phyloP scores from a whole-genome alignment of 2,888 invertebrate genomes.

The Nomada flava region DNA sequence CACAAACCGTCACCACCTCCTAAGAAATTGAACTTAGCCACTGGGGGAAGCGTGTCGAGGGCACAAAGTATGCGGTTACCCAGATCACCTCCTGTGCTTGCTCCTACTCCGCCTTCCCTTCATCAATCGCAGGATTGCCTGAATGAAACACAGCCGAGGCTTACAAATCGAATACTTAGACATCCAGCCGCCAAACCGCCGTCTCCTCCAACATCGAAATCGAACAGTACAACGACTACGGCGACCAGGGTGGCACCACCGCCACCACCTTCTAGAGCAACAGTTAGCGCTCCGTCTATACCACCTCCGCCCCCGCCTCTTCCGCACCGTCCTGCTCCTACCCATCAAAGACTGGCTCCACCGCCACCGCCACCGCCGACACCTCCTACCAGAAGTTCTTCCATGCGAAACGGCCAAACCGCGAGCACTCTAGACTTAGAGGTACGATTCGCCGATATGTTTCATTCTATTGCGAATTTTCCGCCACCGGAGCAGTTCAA shows the following conservation, averaged over 20 bases:
- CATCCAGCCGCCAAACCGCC: constrained; percentile 87
- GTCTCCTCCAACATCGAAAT: constrained; percentile 85
- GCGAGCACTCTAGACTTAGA: constrained; percentile 87
- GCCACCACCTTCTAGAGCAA: constrained; percentile 79
- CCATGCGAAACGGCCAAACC: constrained; percentile 83
- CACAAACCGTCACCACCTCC: constrained; percentile 86
- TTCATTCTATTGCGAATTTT: constrained; percentile 87
- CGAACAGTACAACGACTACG: constrained; percentile 29
- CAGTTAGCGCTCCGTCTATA: constrained; percentile 79
- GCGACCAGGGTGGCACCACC: constrained; percentile 80
- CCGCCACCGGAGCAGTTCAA: constrained; percentile 90
- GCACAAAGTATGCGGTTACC: constrained; percentile 95
- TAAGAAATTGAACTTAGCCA: constrained; percentile 86
- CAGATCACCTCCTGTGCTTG: constrained; percentile 87
- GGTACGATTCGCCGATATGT: constrained; percentile 88
- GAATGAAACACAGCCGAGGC: constrained; percentile 81
- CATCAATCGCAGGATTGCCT: constrained; percentile 86
- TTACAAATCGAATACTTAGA: constrained; percentile 85
- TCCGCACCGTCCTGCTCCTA: constrained; percentile 77
- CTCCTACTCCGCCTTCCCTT: constrained; percentile 84
- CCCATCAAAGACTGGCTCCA: constrained; percentile 74
- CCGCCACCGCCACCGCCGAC: constrained; percentile 83
- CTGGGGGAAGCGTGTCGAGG: constrained; percentile 86
- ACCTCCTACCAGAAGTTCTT: constrained; percentile 84
- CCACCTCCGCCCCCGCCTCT: constrained; percentile 82